These are phyloP conservation scores for Euzetes globulus DNA, from an alignment of 2,888 invertebrate genomes.

Conservation along the genomic window DNA sequence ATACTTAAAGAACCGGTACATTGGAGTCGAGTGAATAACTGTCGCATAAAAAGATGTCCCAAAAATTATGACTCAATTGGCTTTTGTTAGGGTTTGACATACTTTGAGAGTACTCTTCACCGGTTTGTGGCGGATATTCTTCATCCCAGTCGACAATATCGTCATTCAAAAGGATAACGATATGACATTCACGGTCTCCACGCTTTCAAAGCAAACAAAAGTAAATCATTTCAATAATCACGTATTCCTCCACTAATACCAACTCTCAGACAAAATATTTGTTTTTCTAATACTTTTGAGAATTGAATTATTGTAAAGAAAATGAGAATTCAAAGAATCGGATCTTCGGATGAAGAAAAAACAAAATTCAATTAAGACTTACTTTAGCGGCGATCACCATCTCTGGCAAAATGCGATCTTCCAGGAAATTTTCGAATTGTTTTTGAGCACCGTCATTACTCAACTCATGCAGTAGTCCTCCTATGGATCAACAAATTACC, in stretches of 20 bases:
- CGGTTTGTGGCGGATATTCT: constrained; percentile 98
- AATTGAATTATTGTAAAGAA: not conserved
- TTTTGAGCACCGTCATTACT: constrained; percentile 98
- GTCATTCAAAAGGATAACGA: constrained; percentile 90
- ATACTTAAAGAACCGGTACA: constrained; percentile 98
- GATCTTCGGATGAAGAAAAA: too few relatives aligned
- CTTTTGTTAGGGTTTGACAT: constrained; percentile 44
- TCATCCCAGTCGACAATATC: constrained; percentile 97
- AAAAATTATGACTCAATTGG: not conserved
- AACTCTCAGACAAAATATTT: not conserved
- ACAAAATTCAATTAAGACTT: constrained; percentile 23
- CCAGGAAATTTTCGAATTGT: constrained; percentile 92
- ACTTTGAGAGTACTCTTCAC: constrained; percentile 96
- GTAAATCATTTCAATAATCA: constrained; percentile 6
- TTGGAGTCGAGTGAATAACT: constrained; percentile 86
- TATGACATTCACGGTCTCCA: constrained; percentile 95
- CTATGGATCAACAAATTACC: constrained; percentile 48
- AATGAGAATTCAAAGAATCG: too few relatives aligned
- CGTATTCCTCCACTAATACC: not conserved
- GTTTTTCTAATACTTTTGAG: constrained; percentile 1
- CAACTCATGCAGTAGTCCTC: constrained; percentile 90
- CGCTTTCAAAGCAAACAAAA: constrained; percentile 63
- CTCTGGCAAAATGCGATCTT: constrained; percentile 84
- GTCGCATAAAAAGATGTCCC: constrained; percentile 32
- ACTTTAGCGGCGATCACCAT: constrained; percentile 69